Conservation (phyloP, 2,888 invertebrate genomes). For the Archips crataeganus region DNA sequence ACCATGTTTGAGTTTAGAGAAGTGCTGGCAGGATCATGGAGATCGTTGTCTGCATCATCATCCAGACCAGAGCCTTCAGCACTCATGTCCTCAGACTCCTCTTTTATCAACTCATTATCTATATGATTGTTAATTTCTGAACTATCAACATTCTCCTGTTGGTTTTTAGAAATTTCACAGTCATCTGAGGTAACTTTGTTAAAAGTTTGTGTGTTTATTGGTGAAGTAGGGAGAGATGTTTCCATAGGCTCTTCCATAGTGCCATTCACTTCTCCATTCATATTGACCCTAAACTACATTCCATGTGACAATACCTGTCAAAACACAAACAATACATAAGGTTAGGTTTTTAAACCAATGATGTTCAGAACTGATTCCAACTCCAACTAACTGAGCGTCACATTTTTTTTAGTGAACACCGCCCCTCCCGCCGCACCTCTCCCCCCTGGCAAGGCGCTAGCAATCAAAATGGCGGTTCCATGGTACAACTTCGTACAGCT, state of each 20-base stretch:
- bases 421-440: constrained; percentile 64
- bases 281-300: constrained; percentile 64
- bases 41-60: constrained; percentile 45
- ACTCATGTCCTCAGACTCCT: constrained; percentile 40
- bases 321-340: constrained; percentile 60
- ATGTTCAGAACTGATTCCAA: constrained; percentile 61
- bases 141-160: constrained; percentile 55
- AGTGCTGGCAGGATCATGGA: constrained; percentile 39
- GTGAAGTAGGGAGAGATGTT: constrained; percentile 50
- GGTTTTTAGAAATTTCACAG: constrained; percentile 48
- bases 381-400: constrained; percentile 66
- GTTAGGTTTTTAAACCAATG: constrained; percentile 60
- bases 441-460: constrained; percentile 75
- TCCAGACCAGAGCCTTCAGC: constrained; percentile 47
- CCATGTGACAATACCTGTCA: constrained; percentile 71
- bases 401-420: constrained; percentile 71
- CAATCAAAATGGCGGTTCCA: constrained; percentile 83
- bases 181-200: constrained; percentile 49
- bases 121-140: constrained; percentile 52
- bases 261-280: constrained; percentile 76
- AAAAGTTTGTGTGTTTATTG: constrained; percentile 36
- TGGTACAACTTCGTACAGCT: constrained; percentile 69
- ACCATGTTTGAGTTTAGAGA: constrained; percentile 39
- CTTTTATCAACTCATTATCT: constrained; percentile 47
- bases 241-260: constrained; percentile 71